These are phyloP conservation scores for Leucoma salicis DNA, from an alignment of 2,888 invertebrate species.

Conservation along the genomic window DNA sequence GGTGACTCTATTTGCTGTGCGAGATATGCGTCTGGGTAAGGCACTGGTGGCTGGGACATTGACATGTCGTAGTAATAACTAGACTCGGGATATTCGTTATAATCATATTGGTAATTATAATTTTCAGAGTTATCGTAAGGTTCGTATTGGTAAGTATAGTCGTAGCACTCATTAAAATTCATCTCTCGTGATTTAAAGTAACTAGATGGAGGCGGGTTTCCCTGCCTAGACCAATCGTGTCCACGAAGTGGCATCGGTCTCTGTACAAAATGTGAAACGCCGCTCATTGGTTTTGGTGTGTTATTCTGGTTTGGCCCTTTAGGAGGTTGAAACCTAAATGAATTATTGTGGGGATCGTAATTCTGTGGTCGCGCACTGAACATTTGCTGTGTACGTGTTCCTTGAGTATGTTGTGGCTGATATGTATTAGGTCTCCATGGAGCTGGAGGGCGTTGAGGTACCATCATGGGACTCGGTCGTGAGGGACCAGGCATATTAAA, in stretches of 20 bases:
- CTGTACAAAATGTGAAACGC: background rate
- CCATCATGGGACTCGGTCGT: background rate
- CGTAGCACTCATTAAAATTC: slow-evolving; percentile 20
- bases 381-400: slow-evolving; percentile 16
- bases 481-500: slow-evolving; percentile 5
- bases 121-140: background rate
- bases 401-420: background rate
- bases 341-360: slow-evolving; percentile 1
- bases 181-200: slow-evolving; percentile 20
- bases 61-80: background rate
- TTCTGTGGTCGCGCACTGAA: slow-evolving; percentile 13
- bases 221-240: slow-evolving; percentile 23
- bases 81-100: background rate
- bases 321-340: no score
- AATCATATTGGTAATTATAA: background rate
- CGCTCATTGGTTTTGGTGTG: background rate
- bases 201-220: slow-evolving; percentile 29
- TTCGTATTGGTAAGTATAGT: background rate
- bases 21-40: background rate
- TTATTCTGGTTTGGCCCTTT: background rate
- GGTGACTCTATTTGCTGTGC: background rate
- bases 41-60: background rate
- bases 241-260: background rate
- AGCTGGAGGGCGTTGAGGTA: background rate
- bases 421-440: background rate